Percentiles rank a stretch among this genome's conserved stretches.
Evolutionary conservation across 1,140 invertebrate genomes (phyloP).

Genomic region (Eriocheir sinensis): DNA sequence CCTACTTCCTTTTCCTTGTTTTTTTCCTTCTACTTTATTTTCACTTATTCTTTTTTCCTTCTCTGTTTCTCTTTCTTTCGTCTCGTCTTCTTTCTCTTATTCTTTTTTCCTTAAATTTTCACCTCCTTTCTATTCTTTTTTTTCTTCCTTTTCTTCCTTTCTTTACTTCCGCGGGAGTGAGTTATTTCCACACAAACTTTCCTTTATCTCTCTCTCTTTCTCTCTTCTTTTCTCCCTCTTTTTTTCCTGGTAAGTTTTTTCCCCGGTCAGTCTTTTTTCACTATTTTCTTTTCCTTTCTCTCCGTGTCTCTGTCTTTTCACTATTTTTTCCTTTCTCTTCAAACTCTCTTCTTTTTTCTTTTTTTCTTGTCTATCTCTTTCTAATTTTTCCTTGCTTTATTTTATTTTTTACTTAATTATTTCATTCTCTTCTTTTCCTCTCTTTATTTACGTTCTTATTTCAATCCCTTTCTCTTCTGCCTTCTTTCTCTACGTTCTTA

Average conservation of each 20-base stretch:
- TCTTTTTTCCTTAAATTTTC: background rate
- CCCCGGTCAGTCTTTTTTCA: background rate
- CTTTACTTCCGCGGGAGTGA: background rate
- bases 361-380: background rate
- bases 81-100: background rate
- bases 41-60: background rate
- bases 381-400: background rate
- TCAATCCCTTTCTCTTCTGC: background rate
- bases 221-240: background rate
- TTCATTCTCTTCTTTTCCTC: background rate
- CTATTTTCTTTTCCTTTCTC: background rate
- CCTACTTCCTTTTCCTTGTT: background rate
- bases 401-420: background rate
- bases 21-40: background rate
- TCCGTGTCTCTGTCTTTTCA: background rate
- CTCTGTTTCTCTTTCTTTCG: background rate
- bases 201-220: background rate
- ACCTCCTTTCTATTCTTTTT: background rate
- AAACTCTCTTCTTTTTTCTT: background rate
- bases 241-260: background rate
- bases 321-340: background rate
- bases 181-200: background rate
- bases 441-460: background rate
- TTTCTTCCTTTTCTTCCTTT: background rate
- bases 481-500: background rate